phyloP scores from a whole-genome alignment of 1,140 invertebrate species.

The Teleopsis dalmanni region DNA sequence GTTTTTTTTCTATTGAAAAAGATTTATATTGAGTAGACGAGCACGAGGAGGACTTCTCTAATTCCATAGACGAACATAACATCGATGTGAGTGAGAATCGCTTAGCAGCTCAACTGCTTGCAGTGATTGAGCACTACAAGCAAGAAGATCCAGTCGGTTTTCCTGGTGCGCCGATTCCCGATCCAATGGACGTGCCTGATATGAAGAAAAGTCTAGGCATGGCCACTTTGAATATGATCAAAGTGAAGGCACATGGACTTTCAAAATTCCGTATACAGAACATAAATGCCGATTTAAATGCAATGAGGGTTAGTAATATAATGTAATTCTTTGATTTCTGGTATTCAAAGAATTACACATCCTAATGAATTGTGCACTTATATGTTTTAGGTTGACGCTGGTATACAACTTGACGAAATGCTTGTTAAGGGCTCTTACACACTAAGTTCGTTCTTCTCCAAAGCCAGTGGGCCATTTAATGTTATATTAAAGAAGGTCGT shows the following conservation, averaged over 20 bases:
- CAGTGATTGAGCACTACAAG: conserved; percentile 73
- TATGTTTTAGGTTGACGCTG: conserved; percentile 60
- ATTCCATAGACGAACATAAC: conserved; percentile 28
- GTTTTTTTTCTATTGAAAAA: too few relatives aligned
- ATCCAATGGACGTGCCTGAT: conserved; percentile 71
- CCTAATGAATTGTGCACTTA: too few relatives aligned
- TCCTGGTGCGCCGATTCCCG: conserved; percentile 65
- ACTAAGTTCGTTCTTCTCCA: conserved; percentile 60
- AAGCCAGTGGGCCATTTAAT: conserved; percentile 65
- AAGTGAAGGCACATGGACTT: conserved; percentile 63
- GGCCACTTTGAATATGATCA: conserved; percentile 61
- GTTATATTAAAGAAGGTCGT: conserved; percentile 63
- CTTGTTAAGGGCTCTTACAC: conserved; percentile 69
- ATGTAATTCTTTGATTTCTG: too few relatives aligned
- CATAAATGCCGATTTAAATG: conserved; percentile 57
- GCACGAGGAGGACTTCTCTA: too few relatives aligned
- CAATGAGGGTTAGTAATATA: conserved; percentile 51
- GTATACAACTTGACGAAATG: conserved; percentile 59
- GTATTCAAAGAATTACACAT: too few relatives aligned
- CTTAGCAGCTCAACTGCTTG: conserved; percentile 61
- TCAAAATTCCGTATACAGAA: conserved; percentile 69
- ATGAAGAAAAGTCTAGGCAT: conserved; percentile 64
- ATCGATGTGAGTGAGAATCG: conserved; percentile 51
- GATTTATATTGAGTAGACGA: too few relatives aligned
- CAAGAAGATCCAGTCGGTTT: conserved; percentile 69